Evolutionary conservation across 2,113 vertebrate species (phyloP).

Genomic region (Alethe castanea): DNA sequence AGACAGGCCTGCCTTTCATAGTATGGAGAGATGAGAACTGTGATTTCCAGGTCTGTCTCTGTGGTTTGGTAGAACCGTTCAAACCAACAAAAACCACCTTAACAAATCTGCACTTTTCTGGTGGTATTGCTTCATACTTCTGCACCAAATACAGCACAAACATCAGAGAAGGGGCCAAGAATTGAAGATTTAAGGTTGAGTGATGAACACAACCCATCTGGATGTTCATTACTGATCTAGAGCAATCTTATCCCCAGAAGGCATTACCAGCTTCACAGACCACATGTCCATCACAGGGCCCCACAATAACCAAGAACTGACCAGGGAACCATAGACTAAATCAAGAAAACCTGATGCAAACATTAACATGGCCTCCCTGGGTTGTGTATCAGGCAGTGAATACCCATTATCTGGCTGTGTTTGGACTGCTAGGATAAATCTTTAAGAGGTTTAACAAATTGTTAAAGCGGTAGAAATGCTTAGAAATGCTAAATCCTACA

Average conservation of each 20-base stretch:
- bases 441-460: background rate
- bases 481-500: background rate
- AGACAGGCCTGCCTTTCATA: background rate
- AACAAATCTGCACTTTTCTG: background rate
- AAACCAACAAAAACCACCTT: background rate
- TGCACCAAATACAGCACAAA: background rate
- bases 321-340: background rate
- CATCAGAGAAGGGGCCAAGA: background rate
- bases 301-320: background rate
- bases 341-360: background rate
- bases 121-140: background rate
- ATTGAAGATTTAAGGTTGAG: background rate
- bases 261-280: background rate
- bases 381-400: background rate
- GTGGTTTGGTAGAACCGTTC: background rate
- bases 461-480: background rate
- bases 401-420: background rate
- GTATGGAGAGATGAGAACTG: background rate
- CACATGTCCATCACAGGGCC: background rate
- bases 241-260: background rate
- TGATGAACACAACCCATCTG: background rate
- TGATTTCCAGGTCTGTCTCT: background rate
- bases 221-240: background rate
- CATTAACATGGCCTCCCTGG: background rate
- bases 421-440: background rate